A percentile compares a stretch with the other conserved stretches of the same genome.
Conservation (phyloP, 2,113 vertebrate species). For the Clarias batrachus region DNA sequence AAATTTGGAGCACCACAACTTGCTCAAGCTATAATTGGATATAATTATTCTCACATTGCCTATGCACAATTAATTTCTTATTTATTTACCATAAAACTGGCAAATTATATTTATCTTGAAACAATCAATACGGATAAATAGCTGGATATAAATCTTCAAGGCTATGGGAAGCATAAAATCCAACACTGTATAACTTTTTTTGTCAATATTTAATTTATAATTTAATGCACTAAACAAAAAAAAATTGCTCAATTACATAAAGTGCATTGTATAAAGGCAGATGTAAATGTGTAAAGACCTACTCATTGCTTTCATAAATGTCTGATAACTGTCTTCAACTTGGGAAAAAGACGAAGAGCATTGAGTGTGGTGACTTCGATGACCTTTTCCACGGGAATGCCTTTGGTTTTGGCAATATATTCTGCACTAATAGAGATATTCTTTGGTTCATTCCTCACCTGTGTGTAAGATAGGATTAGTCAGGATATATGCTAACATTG, state of each 20-base stretch:
- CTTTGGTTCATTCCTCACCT: conserved; percentile 93
- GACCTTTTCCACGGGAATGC: conserved; percentile 83
- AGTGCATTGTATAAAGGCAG: background rate
- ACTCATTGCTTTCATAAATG: conserved; percentile 49
- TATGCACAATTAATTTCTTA: background rate
- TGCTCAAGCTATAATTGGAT: too few species aligned
- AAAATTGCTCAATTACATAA: background rate
- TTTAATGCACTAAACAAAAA: background rate
- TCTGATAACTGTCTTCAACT: conserved; percentile 69
- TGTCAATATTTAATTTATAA: background rate
- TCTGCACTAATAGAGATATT: conserved; percentile 86
- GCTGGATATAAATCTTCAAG: background rate
- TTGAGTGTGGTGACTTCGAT: conserved; percentile 84
- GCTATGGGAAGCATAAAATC: background rate
- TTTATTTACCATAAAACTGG: background rate
- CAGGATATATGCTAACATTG: background rate
- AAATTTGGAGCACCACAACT: background rate
- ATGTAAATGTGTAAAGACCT: background rate
- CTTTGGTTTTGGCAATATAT: conserved; percentile 87
- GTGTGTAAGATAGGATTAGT: conserved; percentile 27
- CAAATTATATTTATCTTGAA: background rate
- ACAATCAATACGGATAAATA: background rate
- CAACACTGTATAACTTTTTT: background rate
- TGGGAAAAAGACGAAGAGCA: conserved; percentile 86
- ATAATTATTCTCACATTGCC: too few species aligned